Conservation (phyloP, 2,888 invertebrate genomes). For the Chalcosyrphus nemorum region DNA sequence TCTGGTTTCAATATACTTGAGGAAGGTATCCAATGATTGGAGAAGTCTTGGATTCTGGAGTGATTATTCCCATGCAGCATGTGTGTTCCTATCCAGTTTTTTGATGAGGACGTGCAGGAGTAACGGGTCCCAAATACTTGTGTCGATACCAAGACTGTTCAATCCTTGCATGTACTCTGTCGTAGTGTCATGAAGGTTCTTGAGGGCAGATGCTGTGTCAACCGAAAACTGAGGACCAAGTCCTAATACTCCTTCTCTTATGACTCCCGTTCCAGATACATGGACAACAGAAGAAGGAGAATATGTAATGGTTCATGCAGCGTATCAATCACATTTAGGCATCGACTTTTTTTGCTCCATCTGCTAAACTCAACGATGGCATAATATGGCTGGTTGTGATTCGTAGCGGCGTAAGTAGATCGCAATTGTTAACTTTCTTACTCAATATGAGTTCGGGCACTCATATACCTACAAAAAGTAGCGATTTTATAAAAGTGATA, state of each 20-base stretch:
- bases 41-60: too few species aligned
- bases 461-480: conserved; percentile 88
- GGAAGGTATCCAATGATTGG: too few species aligned
- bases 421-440: conserved; percentile 91
- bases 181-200: conserved; percentile 78
- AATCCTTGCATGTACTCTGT: conserved; percentile 88
- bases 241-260: conserved; percentile 88
- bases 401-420: conserved; percentile 90
- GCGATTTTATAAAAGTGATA: conserved; percentile 88
- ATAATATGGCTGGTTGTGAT: conserved; percentile 95
- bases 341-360: conserved; percentile 94
- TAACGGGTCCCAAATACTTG: too few species aligned
- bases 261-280: conserved; percentile 88
- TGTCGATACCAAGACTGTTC: too few species aligned
- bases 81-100: too few species aligned
- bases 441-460: conserved; percentile 91
- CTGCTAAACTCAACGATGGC: conserved; percentile 93
- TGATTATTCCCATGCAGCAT: too few species aligned
- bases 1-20: too few species aligned
- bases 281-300: conserved; percentile 92
- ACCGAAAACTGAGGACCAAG: conserved; percentile 91
- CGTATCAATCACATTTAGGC: conserved; percentile 94
- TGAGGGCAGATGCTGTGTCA: conserved; percentile 81
- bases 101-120: too few species aligned
- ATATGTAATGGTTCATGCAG: conserved; percentile 91